Evolutionary conservation across 2,888 invertebrate genomes (phyloP).

Genomic region (Ormyrus labotus): DNA sequence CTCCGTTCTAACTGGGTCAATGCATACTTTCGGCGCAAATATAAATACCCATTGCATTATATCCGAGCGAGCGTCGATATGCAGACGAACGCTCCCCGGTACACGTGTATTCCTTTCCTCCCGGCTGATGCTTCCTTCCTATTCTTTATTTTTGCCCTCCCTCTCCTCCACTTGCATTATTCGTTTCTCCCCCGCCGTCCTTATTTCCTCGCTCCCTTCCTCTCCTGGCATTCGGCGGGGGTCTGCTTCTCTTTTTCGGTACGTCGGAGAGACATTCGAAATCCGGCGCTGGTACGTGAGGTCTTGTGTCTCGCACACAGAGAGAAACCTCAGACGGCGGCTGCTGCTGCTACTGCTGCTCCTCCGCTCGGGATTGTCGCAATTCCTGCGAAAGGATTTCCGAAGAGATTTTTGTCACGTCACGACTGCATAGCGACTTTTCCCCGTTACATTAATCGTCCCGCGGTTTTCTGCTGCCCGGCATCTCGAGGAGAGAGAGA

Average conservation of each 20-base stretch:
- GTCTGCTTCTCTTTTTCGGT: background rate
- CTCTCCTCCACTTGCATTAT: background rate
- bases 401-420: constrained; percentile 53
- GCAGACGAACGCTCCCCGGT: background rate
- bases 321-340: background rate
- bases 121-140: background rate
- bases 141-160: background rate
- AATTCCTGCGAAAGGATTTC: constrained; percentile 45
- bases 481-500: background rate
- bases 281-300: constrained; percentile 44
- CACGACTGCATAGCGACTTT: constrained; percentile 48
- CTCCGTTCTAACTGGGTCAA: background rate
- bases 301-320: constrained; percentile 2
- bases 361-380: constrained; percentile 39
- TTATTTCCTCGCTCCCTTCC: background rate
- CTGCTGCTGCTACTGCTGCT: background rate
- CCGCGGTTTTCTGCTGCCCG: background rate
- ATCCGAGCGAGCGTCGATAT: background rate
- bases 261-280: constrained; percentile 28
- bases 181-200: background rate
- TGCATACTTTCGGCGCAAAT: constrained; percentile 38
- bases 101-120: background rate
- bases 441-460: constrained; percentile 50
- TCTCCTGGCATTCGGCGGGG: background rate
- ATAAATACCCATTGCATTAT: constrained; percentile 59